phyloP scores from a whole-genome alignment of 2,888 invertebrate species.

The Acrocera orbiculus region DNA sequence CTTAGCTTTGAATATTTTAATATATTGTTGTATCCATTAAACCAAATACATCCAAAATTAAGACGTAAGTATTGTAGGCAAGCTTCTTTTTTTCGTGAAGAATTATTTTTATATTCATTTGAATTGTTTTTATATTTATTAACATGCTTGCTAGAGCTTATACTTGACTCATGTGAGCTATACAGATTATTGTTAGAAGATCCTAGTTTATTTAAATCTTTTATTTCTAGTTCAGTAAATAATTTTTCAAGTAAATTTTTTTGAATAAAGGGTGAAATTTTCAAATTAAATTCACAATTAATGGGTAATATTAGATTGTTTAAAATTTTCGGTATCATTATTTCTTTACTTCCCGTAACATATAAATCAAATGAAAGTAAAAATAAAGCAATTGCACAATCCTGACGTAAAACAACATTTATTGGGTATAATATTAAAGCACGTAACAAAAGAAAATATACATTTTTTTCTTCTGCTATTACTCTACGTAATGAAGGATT shows the following conservation, averaged over 20 bases:
- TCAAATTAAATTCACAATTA: conserved; percentile 13
- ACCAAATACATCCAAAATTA: conserved; percentile 13
- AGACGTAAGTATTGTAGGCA: conserved; percentile 13
- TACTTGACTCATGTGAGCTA: too few relatives aligned
- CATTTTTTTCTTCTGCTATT: conserved; percentile 17
- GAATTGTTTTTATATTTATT: too few relatives aligned
- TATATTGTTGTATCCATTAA: conserved; percentile 9
- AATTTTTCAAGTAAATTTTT: conserved; percentile 7
- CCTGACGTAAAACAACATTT: conserved; percentile 18
- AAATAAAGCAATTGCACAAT: conserved; percentile 21
- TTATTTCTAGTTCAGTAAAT: too few relatives aligned
- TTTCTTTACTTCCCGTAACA: conserved; percentile 11
- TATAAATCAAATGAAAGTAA: conserved; percentile 18
- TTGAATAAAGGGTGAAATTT: conserved; percentile 1
- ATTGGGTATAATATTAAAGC: conserved; percentile 19
- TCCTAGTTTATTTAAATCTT: too few relatives aligned
- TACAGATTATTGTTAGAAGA: too few relatives aligned
- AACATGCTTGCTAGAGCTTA: too few relatives aligned
- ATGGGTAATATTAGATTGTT: conserved; percentile 18
- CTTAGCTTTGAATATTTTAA: conserved; percentile 2
- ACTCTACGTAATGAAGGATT: conserved; percentile 18
- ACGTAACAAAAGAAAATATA: conserved; percentile 20
- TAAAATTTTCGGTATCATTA: conserved; percentile 16
- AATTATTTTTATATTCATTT: too few relatives aligned
- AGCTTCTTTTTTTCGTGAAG: too few relatives aligned